Evolutionary conservation across 2,888 invertebrate genomes (phyloP), one percentile per base, ranked within the genome.

Genomic region (Timandra comae): DNA sequence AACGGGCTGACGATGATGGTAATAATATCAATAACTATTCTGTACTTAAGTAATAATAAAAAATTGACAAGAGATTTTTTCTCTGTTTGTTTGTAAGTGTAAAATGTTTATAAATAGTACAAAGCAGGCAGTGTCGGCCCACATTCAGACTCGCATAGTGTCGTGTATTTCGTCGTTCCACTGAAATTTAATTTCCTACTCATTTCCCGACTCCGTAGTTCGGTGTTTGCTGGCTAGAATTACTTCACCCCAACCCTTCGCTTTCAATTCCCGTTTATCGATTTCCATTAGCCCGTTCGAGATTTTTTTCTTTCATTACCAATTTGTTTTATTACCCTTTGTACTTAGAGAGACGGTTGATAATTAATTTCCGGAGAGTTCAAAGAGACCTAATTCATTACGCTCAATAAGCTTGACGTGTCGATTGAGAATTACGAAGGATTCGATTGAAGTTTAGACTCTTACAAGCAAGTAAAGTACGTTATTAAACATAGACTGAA

Each of bases 121-220:
- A n/a, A n/a, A n/a, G n/a, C n/a, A n/a, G n/a, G n/a, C n/a, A n/a
- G 16, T 16, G 16, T 24, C 11, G 24, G 25, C 45, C 38, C 46
- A 43, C 48, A 46, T 44, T 42, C 36, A 34, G 45, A 46, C 11
- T 22, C 41, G 45, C 46, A 45, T 50, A 56, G 48, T 46, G 50
- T 49, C 46, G 44, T 38, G 26, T 39, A 30, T 41, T 38, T 42
- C 41, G 30, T 33, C 49, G 43, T 32, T 45, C 39, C 56, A 46
- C 48, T 52, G 58, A 65, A 67, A 67, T 67, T 68, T 66, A 64
- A 73, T 73, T 71, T 72, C 71, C 65, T 67, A 53, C 51, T 65
- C 58, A 64, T 71, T 68, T 70, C 63, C 65, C 54, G 56, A 36
- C 52, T 52, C 43, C 50, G 44, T 38, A 29, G 56, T 52, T 54